phyloP scores from a whole-genome alignment of 2,113 vertebrate genomes.

The Calidris pugnax region DNA sequence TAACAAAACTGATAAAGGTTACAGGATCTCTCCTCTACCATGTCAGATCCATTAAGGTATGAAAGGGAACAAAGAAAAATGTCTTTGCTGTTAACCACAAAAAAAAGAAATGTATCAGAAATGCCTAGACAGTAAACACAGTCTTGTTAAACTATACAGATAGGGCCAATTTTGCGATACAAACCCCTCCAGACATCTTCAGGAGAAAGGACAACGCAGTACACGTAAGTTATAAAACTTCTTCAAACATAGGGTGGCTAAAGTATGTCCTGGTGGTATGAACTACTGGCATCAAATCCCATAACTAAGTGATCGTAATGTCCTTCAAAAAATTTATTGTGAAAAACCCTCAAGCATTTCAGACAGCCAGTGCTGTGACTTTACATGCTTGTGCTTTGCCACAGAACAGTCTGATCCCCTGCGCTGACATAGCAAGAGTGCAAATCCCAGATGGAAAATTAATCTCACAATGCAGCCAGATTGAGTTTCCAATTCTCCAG shows the following conservation, averaged over 20 bases:
- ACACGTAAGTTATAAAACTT: background rate
- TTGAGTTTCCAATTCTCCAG: conserved; percentile 69
- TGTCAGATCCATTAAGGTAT: background rate
- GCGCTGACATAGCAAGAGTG: conserved; percentile 68
- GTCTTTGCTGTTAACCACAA: background rate
- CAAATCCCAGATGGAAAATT: conserved; percentile 75
- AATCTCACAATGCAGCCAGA: conserved; percentile 60
- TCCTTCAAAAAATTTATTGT: conserved; percentile 47
- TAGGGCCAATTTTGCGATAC: background rate
- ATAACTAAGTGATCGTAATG: background rate
- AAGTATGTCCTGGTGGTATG: background rate
- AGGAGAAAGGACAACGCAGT: background rate
- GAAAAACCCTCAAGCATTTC: conserved; percentile 38
- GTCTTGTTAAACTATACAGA: background rate
- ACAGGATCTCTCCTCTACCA: background rate
- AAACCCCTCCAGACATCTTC: background rate
- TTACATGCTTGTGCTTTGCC: conserved; percentile 41
- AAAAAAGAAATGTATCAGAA: background rate
- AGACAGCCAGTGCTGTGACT: conserved; percentile 30
- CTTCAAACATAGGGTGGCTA: background rate
- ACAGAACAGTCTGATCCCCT: conserved; percentile 71
- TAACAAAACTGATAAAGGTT: background rate
- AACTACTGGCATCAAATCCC: conserved; percentile 14
- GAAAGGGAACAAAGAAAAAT: background rate
- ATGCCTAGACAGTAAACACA: background rate